Base-by-base conservation (phyloP, 2,888 invertebrate genomes). In the Tachina grossa region DNA sequence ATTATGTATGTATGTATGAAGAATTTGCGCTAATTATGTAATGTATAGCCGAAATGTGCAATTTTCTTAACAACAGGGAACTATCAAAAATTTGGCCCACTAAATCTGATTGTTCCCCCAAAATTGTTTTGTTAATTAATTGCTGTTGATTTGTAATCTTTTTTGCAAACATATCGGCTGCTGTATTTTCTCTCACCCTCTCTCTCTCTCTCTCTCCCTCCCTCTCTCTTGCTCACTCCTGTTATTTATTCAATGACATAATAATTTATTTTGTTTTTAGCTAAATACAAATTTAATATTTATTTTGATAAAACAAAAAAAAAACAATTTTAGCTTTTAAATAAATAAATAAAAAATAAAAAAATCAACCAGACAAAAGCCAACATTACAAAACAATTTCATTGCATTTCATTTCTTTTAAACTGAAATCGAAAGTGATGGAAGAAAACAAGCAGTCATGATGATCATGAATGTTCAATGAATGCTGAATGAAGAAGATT, bases 241-340 rank as follows among this genome's bases (percentile, higher is more conserved):
- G 22, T 13, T 69, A 61, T 78, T 78, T 78, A 69, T 45, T 69
- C 66, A 66, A 43, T 83, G 83, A 80, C 66, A 80, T 80, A 80
- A 80, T 74, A 53, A 31, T 63, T 71, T 53, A 31, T 31, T 51
- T 72, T 49, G n/a, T 39, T 19, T 57, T 71, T 31, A 55, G 39
- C 45, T 53, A 16, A 68, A 51, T 11, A 49, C 14, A 57, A 10
- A 65, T 55, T 57, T 66, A 66, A 66, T 19, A 55, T 59, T 65
- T 55, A 55, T 65, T 45, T 71, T 45, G 39, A 57, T 49, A 31
- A 31, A 31, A 31, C 41, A 43, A 71, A 71, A 49, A 61, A 22
- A 43, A 10, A 43, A 31, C 6, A 31, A 31, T 19, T 51, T 53
- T 43, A 49, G 14, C 43, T 43, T 39, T 22, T 55, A 13, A 65